Base-by-base conservation (phyloP, 2,113 vertebrate genomes). In the Aldabrachelys gigantea region DNA sequence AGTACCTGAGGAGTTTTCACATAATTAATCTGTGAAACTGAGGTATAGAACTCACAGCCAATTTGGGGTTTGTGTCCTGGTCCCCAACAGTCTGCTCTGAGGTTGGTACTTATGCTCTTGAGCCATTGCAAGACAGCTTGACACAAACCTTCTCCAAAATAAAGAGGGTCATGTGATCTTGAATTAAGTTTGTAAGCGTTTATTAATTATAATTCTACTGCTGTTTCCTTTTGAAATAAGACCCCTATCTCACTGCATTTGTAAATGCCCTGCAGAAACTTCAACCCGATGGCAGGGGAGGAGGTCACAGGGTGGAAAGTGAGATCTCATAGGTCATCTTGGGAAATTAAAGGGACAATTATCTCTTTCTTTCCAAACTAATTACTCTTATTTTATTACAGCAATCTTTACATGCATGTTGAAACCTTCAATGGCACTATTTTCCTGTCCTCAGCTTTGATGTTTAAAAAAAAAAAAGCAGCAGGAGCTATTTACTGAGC, bases 231-330 rank as follows among this genome's bases (percentile, higher is more conserved):
- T 91, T 90, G n/a, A 85, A 95, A 90, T 0, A 1, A 65, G 90
- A 85, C n/a, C 89, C 88, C 84, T 94, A 88, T 94, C 27, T 94
- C 76, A 56, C 80, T 91, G 91, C 50, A 88, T 97, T 87, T 92
- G 78, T 84, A 89, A 86, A 89, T 72, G 81, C 78, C 44, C 65
- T 86, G 54, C 24, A 93, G 92, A 89, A 92, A 90, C 11, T 16
- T 93, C 78, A 50, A 50, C 69, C 56, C 53, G 22, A 88, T 86
- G 95, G 90, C 92, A 80, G 82, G 95, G 72, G 31, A 24, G 25
- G 56, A 11, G 57, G 27, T 54, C 53, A 9, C 31, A 93, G 50
- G 11, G 52, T 96, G 8, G 24, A 38, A 44, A 25, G 12, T 41
- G 38, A 44, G 6, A 78, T 49, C 72, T 95, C 38, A 93, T 91